Evolutionary conservation across 2,113 vertebrate genomes (phyloP).

Genomic region (Anolis carolinensis): DNA sequence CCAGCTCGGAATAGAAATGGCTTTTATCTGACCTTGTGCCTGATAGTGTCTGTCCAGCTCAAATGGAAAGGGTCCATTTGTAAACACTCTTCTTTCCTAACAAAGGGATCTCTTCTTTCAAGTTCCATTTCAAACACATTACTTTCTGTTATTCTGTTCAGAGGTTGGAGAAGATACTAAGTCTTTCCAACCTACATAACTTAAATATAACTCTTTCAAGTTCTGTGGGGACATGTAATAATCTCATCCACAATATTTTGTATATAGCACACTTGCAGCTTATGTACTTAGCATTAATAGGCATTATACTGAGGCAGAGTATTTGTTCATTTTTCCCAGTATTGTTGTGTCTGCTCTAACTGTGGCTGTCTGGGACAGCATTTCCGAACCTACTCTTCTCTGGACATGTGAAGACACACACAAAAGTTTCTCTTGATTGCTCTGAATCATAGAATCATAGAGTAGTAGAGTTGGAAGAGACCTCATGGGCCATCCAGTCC

Average conservation of each 20-base stretch:
- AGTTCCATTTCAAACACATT: neutral
- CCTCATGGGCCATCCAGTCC: too few relatives aligned
- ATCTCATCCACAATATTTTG: neutral
- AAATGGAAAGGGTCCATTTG: neutral
- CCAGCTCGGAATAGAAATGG: neutral
- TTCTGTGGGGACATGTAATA: neutral
- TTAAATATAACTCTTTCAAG: too few relatives aligned
- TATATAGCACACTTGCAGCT: too few relatives aligned
- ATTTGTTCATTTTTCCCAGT: neutral
- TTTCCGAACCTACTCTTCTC: neutral
- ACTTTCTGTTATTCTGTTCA: neutral
- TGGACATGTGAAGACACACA: too few relatives aligned
- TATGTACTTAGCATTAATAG: neutral
- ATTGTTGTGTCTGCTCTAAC: neutral
- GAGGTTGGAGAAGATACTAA: too few relatives aligned
- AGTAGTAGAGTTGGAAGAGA: too few relatives aligned
- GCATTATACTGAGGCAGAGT: neutral
- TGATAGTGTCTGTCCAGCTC: neutral
- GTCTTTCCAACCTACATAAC: too few relatives aligned
- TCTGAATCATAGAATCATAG: too few relatives aligned
- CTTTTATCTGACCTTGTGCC: neutral
- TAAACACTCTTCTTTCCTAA: neutral
- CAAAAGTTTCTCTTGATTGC: too few relatives aligned
- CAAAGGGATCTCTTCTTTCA: neutral
- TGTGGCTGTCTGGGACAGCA: neutral